Conservation (phyloP, 2,888 invertebrate species). For the Ceriagrion tenellum region DNA sequence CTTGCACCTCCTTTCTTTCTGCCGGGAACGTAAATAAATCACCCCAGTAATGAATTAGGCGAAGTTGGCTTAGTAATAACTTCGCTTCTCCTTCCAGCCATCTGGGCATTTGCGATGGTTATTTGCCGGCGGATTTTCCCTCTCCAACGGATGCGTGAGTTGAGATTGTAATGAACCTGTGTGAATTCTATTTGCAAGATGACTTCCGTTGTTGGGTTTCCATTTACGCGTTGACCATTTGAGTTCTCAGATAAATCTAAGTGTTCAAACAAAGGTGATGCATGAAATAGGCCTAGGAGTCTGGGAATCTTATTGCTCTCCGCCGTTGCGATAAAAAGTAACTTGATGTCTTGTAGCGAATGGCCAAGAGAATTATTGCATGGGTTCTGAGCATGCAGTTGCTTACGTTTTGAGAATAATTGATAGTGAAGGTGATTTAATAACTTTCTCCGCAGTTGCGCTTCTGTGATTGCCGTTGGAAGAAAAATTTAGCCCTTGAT, state of each 20-base stretch:
- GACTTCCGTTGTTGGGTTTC: constrained; percentile 5
- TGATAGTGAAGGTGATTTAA: not conserved
- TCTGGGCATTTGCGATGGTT: not conserved
- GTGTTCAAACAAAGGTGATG: not conserved
- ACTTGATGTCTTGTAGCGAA: not conserved
- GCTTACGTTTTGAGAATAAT: not conserved
- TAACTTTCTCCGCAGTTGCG: not conserved
- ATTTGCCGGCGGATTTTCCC: not conserved
- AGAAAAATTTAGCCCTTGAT: too few relatives aligned
- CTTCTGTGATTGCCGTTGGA: too few relatives aligned
- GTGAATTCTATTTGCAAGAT: not conserved
- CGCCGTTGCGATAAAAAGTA: not conserved
- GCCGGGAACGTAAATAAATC: not conserved
- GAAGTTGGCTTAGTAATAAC: not conserved
- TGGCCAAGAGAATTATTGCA: not conserved
- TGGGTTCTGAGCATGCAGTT: not conserved
- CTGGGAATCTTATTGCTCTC: not conserved
- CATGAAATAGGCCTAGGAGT: not conserved
- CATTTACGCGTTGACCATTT: not conserved
- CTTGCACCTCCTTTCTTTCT: not conserved
- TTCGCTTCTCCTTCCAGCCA: not conserved
- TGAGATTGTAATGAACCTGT: not conserved
- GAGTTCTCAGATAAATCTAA: not conserved
- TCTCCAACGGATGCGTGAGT: not conserved
- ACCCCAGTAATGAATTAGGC: not conserved